Evolutionary conservation across 2,113 vertebrate genomes (phyloP).

Genomic region (Pseudolaguvia tuberculata): DNA sequence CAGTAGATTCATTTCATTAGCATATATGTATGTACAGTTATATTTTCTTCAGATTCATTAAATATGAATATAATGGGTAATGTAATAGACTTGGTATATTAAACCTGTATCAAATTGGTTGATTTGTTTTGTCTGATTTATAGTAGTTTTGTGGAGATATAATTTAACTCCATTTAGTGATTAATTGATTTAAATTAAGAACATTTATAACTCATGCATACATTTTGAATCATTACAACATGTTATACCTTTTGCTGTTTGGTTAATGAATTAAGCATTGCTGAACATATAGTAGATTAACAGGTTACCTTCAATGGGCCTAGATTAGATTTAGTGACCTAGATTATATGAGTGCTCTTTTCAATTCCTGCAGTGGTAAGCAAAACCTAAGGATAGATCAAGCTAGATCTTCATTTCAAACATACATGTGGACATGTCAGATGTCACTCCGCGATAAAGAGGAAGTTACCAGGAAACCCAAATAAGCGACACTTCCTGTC

Average conservation of each 20-base stretch:
- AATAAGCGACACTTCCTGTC: constrained; percentile 74
- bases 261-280: not conserved
- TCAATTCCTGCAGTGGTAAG: too few relatives aligned
- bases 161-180: not conserved
- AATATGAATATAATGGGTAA: constrained; percentile 7
- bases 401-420: constrained; percentile 32
- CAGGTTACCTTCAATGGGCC: not conserved
- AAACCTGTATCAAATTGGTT: constrained; percentile 15
- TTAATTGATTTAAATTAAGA: not conserved
- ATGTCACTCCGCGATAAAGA: constrained; percentile 74
- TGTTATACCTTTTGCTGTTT: not conserved
- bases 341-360: not conserved
- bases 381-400: constrained; percentile 11
- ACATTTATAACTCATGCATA: constrained; percentile 2
- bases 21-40: constrained; percentile 28
- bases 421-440: constrained; percentile 50
- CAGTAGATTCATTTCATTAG: constrained; percentile 14
- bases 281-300: not conserved
- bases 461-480: constrained; percentile 74
- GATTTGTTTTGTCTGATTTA: constrained; percentile 4
- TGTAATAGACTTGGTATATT: not conserved
- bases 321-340: not conserved
- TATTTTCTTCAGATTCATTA: not conserved
- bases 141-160: not conserved
- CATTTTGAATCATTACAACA: constrained; percentile 13